These are phyloP conservation scores for Luehdorfia chinensis DNA, from an alignment of 1,140 invertebrate species.

Conservation along the genomic window DNA sequence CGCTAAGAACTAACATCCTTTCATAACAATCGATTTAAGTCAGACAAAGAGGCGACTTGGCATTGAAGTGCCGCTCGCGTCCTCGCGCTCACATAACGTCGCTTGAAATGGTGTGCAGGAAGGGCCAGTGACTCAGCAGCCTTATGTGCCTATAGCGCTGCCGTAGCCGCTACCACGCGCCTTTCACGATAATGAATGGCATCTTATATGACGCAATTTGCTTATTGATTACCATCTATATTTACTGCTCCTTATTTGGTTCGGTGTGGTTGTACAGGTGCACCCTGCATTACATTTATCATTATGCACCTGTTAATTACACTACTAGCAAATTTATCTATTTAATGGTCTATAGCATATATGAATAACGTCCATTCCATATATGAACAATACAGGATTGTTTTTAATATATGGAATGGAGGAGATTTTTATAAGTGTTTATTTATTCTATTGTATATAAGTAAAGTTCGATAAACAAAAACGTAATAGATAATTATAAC, in stretches of 20 bases:
- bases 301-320: not conserved
- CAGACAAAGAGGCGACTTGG: slow-evolving; percentile 37
- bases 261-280: slow-evolving; percentile 31
- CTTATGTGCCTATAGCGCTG: slow-evolving; percentile 32
- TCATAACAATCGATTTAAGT: slow-evolving; percentile 22
- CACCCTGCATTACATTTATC: slow-evolving; percentile 4
- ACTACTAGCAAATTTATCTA: not conserved
- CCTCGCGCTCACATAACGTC: slow-evolving; percentile 51
- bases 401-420: too few species aligned
- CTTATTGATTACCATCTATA: slow-evolving; percentile 49
- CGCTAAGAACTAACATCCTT: slow-evolving; percentile 15
- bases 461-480: too few species aligned
- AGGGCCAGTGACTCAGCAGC: slow-evolving; percentile 61
- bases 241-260: slow-evolving; percentile 37
- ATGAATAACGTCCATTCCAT: slow-evolving; percentile 1
- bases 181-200: slow-evolving; percentile 57
- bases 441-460: too few species aligned
- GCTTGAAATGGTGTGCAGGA: slow-evolving; percentile 54
- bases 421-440: too few species aligned
- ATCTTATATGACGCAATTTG: slow-evolving; percentile 47
- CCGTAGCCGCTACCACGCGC: slow-evolving; percentile 27
- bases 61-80: slow-evolving; percentile 51
- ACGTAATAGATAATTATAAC: too few species aligned
- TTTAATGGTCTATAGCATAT: not conserved
- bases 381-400: too few species aligned